A percentile compares a stretch with the other conserved stretches of the same genome.
Evolutionary conservation across 2,888 invertebrate species (phyloP).

Genomic region (Idaea biselata): DNA sequence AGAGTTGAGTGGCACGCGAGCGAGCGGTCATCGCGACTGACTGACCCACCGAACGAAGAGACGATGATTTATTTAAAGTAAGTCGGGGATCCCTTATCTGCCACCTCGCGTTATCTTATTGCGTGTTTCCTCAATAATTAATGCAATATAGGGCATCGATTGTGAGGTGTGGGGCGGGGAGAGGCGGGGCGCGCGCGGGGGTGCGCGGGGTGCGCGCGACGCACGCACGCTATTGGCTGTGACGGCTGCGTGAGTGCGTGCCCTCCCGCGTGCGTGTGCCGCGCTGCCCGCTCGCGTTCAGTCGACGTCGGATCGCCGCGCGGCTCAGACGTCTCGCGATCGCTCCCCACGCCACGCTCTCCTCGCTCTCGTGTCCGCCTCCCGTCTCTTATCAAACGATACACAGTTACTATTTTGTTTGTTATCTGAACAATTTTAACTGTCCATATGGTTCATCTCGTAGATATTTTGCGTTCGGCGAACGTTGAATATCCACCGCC

Average conservation of each 20-base stretch:
- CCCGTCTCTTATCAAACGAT: conserved; percentile 43
- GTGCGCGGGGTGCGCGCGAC: conserved; percentile 76
- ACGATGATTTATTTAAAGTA: conserved; percentile 73
- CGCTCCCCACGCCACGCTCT: conserved; percentile 30
- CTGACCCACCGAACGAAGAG: conserved; percentile 39
- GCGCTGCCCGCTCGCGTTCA: conserved; percentile 58
- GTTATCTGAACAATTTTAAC: conserved; percentile 67
- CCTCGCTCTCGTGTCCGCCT: conserved; percentile 57
- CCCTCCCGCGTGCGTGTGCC: conserved; percentile 75
- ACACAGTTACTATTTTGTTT: conserved; percentile 51
- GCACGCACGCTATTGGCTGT: conserved; percentile 79
- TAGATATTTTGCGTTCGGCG: conserved; percentile 89
- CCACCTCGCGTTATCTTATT: conserved; percentile 80
- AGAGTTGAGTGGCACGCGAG: conserved; percentile 34
- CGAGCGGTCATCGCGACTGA: conserved; percentile 31
- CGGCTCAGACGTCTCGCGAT: conserved; percentile 52
- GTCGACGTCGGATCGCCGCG: conserved; percentile 64
- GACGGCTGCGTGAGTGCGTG: conserved; percentile 77
- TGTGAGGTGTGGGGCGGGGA: conserved; percentile 75
- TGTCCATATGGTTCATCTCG: conserved; percentile 91
- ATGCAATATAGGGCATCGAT: conserved; percentile 82
- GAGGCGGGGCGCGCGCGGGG: conserved; percentile 65
- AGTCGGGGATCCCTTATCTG: conserved; percentile 74
- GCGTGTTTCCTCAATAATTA: conserved; percentile 82
- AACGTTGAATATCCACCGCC: conserved; percentile 88